These are phyloP conservation scores for Drosophila busckii DNA, from an alignment of 1,140 invertebrate species.

Conservation along the genomic window DNA sequence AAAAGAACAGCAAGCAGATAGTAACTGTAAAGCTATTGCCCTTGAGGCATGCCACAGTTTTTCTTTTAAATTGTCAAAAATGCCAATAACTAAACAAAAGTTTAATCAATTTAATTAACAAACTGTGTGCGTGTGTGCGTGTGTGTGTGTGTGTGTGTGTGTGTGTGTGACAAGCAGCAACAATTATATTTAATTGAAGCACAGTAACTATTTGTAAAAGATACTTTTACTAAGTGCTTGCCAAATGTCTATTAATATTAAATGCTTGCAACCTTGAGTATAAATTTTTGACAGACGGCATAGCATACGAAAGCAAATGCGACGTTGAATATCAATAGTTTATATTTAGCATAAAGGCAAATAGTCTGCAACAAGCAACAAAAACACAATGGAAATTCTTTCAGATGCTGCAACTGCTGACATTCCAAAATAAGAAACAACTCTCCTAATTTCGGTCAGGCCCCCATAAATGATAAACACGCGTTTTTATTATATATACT, in stretches of 20 bases:
- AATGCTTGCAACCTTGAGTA: constrained; percentile 22
- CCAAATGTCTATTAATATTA: constrained; percentile 15
- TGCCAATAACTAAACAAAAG: constrained; percentile 22
- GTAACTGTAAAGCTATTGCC: constrained; percentile 5
- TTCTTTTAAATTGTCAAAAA: constrained; percentile 31
- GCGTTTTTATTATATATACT: too few species aligned
- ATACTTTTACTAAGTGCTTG: background rate
- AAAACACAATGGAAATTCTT: too few species aligned
- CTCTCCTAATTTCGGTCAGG: too few species aligned
- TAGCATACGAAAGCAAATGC: background rate
- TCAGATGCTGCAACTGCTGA: too few species aligned
- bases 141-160: background rate
- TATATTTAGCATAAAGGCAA: constrained; percentile 53
- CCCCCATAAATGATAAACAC: too few species aligned
- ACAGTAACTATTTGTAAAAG: background rate
- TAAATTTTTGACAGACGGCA: constrained; percentile 26
- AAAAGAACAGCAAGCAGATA: constrained; percentile 9
- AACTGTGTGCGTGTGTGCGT: background rate
- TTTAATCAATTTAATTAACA: constrained; percentile 49
- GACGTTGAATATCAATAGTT: constrained; percentile 6
- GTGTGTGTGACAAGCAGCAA: constrained; percentile 4
- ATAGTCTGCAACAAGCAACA: too few species aligned
- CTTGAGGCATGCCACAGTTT: constrained; percentile 21
- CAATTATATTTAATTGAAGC: background rate
- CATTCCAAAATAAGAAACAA: too few species aligned